Percentiles rank a stretch among this genome's conserved stretches.
These are phyloP conservation scores for Diogma glabrata DNA, from an alignment of 2,888 invertebrate species.

Conservation along the genomic window DNA sequence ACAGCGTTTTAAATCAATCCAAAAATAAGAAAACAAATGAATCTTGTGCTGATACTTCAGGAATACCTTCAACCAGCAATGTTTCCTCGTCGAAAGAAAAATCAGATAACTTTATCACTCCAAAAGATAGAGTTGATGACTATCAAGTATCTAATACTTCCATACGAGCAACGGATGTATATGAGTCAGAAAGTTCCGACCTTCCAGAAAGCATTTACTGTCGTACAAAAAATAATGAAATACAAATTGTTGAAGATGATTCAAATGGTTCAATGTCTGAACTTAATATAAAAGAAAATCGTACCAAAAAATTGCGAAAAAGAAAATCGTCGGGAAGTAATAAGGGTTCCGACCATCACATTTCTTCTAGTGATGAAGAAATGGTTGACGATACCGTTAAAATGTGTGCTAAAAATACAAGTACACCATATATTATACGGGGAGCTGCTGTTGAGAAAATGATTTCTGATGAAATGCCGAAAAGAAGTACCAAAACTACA, in stretches of 20 bases:
- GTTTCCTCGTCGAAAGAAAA: neutral
- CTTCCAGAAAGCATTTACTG: constrained; percentile 32
- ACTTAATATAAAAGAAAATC: too few relatives aligned
- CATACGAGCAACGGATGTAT: constrained; percentile 41
- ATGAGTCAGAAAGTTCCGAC: constrained; percentile 46
- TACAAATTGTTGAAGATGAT: constrained; percentile 8
- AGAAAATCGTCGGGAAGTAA: constrained; percentile 29
- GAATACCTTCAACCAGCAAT: too few relatives aligned
- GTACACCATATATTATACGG: constrained; percentile 26
- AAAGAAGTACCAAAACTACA: neutral
- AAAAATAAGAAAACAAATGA: neutral
- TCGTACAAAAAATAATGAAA: neutral
- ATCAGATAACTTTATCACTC: neutral
- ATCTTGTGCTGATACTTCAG: neutral
- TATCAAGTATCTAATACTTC: constrained; percentile 34
- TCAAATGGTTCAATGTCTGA: constrained; percentile 20
- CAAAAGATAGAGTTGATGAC: constrained; percentile 14
- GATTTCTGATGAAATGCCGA: neutral
- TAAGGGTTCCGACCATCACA: constrained; percentile 23
- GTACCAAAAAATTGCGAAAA: constrained; percentile 29
- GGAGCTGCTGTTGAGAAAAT: constrained; percentile 30
- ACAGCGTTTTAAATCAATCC: neutral
- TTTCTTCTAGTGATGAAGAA: constrained; percentile 19
- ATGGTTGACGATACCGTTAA: neutral
- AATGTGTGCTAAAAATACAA: constrained; percentile 15